Base-by-base conservation (phyloP, 2,888 invertebrate species). In the Napeogenes inachia region DNA sequence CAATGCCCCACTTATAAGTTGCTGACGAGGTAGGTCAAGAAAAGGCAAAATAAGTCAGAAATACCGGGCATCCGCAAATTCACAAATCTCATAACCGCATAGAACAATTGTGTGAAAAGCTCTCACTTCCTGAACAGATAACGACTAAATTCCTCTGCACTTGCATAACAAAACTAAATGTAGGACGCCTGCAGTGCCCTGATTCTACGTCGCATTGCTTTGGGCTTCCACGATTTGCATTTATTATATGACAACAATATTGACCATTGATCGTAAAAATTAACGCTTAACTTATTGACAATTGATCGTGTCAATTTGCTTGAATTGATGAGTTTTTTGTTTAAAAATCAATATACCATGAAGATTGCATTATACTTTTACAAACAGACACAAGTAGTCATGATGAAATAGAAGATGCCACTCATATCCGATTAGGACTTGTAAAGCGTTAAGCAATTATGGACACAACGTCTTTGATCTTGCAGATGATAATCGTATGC, bases 161-260 rank as follows among this genome's bases (percentile, higher is more conserved):
- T 68, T 71, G 59, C 73, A 75, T 78, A 78, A 81, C 77, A 78
- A 76, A 69, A 71, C 66, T 67, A 69, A 82, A 88, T 83, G 78
- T 88, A 77, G 88, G 87, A 64, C 87, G 76, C 70, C 85, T 84
- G 88, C 88, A 88, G 79, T 88, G 89, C 68, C 86, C 89, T 82
- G 80, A 80, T 84, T 88, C 77, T 64, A 61, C 70, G 70, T 78
- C 77, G 81, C 81, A 80, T 75, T 75, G 77, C 75, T 63, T 57
- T 63, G 65, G 65, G 58, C 66, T 62, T 56, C 64, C 59, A 64
- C 59, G 42, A 62, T 64, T 67, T 59, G 50, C 62, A 61, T 67
- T 64, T 30, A 46, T 13, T 61, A 57, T 58, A 58, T 54, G 45
- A 45, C 59, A 35, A 59, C 33, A 2, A 38, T 45, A 46, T 61